Evolutionary conservation across 2,888 invertebrate species (phyloP).

Genomic region (Schizaphis graminum): DNA sequence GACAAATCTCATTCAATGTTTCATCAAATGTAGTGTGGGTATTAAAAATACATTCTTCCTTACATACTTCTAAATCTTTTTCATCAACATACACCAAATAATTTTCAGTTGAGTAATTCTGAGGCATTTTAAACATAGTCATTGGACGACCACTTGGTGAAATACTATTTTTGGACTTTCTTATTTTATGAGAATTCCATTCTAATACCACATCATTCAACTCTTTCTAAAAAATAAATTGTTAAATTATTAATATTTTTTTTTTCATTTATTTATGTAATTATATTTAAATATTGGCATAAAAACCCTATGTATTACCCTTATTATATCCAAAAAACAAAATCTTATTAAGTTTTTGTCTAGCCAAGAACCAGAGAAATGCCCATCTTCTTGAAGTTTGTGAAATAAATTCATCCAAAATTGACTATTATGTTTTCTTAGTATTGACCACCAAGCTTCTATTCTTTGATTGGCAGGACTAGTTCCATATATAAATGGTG

Average conservation of each 20-base stretch:
- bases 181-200: slow-evolving; percentile 24
- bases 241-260: too few relatives aligned
- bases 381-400: neutral
- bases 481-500: neutral
- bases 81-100: neutral
- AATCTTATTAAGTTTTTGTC: slow-evolving; percentile 17
- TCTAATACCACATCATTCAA: neutral
- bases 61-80: slow-evolving; percentile 12
- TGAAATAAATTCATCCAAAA: slow-evolving; percentile 6
- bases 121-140: slow-evolving; percentile 8
- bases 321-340: slow-evolving; percentile 9
- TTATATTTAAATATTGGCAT: too few relatives aligned
- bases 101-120: neutral
- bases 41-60: neutral
- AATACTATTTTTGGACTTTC: neutral
- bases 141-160: neutral
- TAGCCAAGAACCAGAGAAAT: neutral
- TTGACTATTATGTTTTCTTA: neutral
- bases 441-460: slow-evolving; percentile 2
- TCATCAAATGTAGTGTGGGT: neutral
- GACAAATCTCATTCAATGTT: neutral
- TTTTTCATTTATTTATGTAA: too few relatives aligned
- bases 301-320: neutral
- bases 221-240: slow-evolving; percentile 17
- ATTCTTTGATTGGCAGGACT: slow-evolving; percentile 1